Conservation (phyloP, 2,888 invertebrate genomes). For the Oscheius sp. region DNA sequence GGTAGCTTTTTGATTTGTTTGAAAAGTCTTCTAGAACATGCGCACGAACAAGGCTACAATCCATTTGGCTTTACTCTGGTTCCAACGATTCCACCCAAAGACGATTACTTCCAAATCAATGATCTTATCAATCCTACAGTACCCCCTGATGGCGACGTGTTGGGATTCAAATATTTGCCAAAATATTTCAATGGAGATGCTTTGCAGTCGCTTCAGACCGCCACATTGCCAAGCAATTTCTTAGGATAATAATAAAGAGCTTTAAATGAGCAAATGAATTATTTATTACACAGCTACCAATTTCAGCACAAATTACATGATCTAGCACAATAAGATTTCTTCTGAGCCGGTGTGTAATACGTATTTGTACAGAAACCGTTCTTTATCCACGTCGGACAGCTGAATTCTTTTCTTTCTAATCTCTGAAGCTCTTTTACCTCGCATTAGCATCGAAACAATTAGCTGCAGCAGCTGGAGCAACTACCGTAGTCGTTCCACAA, state of each 20-base stretch:
- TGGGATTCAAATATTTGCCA: conserved; percentile 9
- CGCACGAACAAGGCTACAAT: background rate
- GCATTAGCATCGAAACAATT: background rate
- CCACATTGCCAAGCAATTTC: background rate
- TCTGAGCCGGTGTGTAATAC: background rate
- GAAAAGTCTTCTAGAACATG: background rate
- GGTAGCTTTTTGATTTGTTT: background rate
- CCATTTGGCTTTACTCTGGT: conserved; percentile 4
- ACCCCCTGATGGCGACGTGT: background rate
- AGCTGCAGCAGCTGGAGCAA: background rate
- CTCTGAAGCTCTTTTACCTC: too few species aligned
- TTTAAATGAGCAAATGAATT: background rate
- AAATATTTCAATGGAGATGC: background rate
- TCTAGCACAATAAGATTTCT: background rate
- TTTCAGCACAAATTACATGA: background rate
- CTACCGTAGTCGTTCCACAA: conserved; percentile 5
- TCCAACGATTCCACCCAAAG: conserved; percentile 3
- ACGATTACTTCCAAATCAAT: conserved; percentile 4
- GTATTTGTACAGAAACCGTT: background rate
- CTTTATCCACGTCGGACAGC: background rate
- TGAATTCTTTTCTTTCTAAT: background rate
- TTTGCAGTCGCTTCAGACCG: background rate
- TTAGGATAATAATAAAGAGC: background rate
- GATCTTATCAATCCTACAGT: conserved; percentile 8
- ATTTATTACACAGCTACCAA: background rate